Evolutionary conservation across 2,797 vertebrate species (phyloP).

Genomic region (Eulemur albifrons): DNA sequence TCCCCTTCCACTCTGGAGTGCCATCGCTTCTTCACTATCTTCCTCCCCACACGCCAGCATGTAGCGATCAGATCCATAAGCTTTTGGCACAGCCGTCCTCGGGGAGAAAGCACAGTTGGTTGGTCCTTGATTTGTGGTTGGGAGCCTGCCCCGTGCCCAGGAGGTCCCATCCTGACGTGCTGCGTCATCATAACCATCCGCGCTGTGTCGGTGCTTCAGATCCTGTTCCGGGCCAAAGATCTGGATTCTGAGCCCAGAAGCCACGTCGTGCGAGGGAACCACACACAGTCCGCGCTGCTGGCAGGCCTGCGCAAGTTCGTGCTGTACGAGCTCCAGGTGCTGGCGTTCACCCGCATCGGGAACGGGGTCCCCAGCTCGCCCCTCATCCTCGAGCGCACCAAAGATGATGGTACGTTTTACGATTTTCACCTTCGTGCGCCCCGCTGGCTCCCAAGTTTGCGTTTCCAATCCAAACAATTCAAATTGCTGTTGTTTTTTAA

Average conservation of each 20-base stretch:
- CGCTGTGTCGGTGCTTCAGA: conserved; percentile 77
- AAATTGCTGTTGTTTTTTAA: not conserved
- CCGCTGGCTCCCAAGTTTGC: rapidly evolving
- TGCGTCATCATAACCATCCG: rapidly evolving
- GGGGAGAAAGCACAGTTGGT: not conserved
- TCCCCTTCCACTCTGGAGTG: no score
- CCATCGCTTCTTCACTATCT: rapidly evolving
- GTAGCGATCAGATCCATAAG: not conserved
- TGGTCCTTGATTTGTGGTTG: not conserved
- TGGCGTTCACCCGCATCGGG: conserved; percentile 93
- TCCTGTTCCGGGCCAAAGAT: conserved; percentile 88
- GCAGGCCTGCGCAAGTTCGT: conserved; percentile 89
- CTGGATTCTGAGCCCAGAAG: conserved; percentile 85
- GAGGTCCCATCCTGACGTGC: rapidly evolving
- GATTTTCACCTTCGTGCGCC: rapidly evolving
- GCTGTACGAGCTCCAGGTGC: conserved; percentile 91
- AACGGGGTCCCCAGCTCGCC: conserved; percentile 91
- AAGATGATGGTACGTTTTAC: conserved; percentile 88
- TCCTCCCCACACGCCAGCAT: not conserved
- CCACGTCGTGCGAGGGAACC: conserved; percentile 89
- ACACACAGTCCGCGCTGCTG: conserved; percentile 88
- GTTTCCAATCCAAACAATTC: not conserved
- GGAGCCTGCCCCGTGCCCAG: not conserved
- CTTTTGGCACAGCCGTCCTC: not conserved
- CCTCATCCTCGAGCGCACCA: conserved; percentile 88